Base-by-base conservation (phyloP, 2,888 invertebrate genomes). In the Lottia scabra region DNA sequence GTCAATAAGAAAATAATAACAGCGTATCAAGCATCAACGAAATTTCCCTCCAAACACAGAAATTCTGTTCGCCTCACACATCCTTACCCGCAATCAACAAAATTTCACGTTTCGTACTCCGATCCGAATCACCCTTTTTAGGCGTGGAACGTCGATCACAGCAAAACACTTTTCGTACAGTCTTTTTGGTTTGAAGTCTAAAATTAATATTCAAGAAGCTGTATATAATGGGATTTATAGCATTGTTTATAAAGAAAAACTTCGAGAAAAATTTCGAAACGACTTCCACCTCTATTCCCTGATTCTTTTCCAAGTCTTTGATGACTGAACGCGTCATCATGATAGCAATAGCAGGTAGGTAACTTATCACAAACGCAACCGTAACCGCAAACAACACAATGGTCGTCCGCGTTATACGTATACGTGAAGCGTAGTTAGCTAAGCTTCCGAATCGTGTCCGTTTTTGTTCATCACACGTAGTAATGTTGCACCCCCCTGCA, bases 161-260 rank as follows among this genome's bases (percentile, higher is more conserved):
- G 56, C 78, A 78, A 65, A 75, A 72, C 10, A 78, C 23, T 63
- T 74, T 78, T 65, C 75, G 68, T 63, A 81, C 68, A 6, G 77
- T 71, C 43, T 74, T 76, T 23, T 69, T 70, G 13, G 77, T 75
- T 63, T 81, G 79, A 13, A 69, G 74, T n/a, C 80, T 71, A 71
- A 81, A 81, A 71, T 81, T 78, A 46, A 81, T 69, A 73, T 81
- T 81, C 12, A 79, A 71, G 65, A 81, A 81, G 48, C 80, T 81
- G 77, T 81, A 81, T 46, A 81, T 81, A 46, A 81, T 76, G 15
- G 80, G 80, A 68, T 81, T 81, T 73, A 78, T 81, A 44, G 80
- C 76, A 65, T 81, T 76, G 72, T 81, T 81, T 67, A 81, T 79
- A 70, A 81, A 79, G 74, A 69, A 75, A 46, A 76, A 78, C 69